A percentile compares a stretch with the other conserved stretches of the same genome.
These are phyloP conservation scores for Rostratula benghalensis DNA, from an alignment of 2,113 vertebrate species.

Conservation along the genomic window DNA sequence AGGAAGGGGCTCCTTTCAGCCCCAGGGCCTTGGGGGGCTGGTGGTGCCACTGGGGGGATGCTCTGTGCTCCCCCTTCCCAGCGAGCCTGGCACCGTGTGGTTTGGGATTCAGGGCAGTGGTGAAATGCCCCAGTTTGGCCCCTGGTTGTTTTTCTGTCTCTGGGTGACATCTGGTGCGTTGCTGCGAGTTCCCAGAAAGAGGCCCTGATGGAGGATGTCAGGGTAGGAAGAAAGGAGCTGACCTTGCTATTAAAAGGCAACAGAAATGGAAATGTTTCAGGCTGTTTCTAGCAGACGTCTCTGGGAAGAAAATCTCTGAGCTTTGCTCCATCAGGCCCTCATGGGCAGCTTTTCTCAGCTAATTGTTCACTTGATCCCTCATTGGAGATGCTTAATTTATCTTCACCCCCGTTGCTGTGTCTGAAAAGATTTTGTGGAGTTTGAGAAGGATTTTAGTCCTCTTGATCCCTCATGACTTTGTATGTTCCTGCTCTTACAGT, in stretches of 20 bases:
- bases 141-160: conserved; percentile 43
- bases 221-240: conserved; percentile 31
- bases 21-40: accelerated
- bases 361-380: not conserved
- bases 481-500: accelerated
- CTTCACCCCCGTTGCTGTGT: accelerated
- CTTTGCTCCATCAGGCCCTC: not conserved
- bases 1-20: not conserved
- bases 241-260: conserved; percentile 41
- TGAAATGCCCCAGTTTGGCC: not conserved
- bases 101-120: not conserved
- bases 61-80: accelerated
- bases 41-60: not conserved
- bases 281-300: not conserved
- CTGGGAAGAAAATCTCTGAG: not conserved
- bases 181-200: conserved; percentile 48
- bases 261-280: conserved; percentile 32
- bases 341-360: not conserved
- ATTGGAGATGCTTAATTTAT: not conserved
- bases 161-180: conserved; percentile 2
- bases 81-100: accelerated
- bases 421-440: not conserved
- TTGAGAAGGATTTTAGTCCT: not conserved
- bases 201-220: conserved; percentile 34
- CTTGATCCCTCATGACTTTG: not conserved